Base-by-base conservation (phyloP, 2,113 vertebrate genomes). In the Tachycineta bicolor region DNA sequence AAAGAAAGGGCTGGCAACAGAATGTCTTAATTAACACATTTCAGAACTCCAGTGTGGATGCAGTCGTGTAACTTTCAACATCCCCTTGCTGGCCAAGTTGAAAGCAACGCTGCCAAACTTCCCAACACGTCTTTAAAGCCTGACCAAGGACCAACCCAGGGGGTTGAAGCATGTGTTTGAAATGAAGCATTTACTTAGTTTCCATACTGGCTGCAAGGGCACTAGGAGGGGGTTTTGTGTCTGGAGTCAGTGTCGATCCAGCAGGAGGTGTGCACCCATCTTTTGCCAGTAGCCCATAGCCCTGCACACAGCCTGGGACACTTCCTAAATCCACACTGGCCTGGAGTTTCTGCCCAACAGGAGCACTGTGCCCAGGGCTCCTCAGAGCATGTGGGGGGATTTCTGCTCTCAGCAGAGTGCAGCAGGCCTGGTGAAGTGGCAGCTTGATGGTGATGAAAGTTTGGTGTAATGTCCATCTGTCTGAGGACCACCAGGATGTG, bases 11-110 rank as follows among this genome's bases (percentile, higher is more conserved):
- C 24, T 96, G 74, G 78, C 88, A 94, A 91, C 91, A 94, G 84
- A 96, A 91, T 90, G 91, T 90, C 91, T 96, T 80, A 65, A 95
- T 87, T 91, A 96, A 93, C 94, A 96, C 85, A 41, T 95, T 93
- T 94, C 87, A 93, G 62, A 96, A 41, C 84, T 94, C 87, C 75
- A 59, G 33, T 10, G 75, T 85, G 90, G 91, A 90, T 90, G 90
- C 55, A 77, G 63, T 59, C 15, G 4, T 22, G 71, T 55, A 90
- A 87, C 78, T 91, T 93, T 93, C 75, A 88, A 80, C 82, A 78
- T 90, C 93, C 87, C 80, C 53, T 87, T 1, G 2, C 64, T 5
- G 47, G 92, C 93, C 92, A 95, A 92, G 75, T 70, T 90, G 88
- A 94, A 86, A 94, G 67, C 87, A 74, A 18, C 0, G 3, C 87